Evolutionary conservation across 1,140 invertebrate genomes (phyloP).

Genomic region (Drosophila subobscura): DNA sequence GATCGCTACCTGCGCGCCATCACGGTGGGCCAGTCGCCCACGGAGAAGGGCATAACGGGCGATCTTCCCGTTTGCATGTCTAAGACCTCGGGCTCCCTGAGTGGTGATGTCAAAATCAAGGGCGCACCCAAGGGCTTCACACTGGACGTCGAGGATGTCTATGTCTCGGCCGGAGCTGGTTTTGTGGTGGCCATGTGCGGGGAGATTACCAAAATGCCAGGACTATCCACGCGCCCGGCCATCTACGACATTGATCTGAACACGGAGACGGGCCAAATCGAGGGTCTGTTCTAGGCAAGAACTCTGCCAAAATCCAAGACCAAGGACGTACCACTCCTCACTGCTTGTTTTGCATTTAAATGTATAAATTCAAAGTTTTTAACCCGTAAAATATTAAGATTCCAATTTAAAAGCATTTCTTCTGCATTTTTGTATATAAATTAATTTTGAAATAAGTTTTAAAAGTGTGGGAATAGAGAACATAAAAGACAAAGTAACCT

Average conservation of each 20-base stretch:
- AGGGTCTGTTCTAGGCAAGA: constrained; percentile 87
- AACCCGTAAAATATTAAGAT: neutral
- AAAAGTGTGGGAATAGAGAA: neutral
- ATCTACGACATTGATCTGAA: constrained; percentile 99
- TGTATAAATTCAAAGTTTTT: neutral
- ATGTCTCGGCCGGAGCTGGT: constrained; percentile 96
- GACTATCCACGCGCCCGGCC: constrained; percentile 95
- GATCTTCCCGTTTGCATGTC: constrained; percentile 99
- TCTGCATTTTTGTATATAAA: constrained; percentile 3
- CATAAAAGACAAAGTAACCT: constrained; percentile 2
- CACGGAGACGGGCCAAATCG: constrained; percentile 93
- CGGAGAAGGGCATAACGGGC: constrained; percentile 94
- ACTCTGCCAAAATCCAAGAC: neutral
- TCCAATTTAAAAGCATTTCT: no score
- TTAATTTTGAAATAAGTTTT: constrained; percentile 4
- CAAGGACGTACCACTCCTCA: no score
- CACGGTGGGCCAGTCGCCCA: constrained; percentile 96
- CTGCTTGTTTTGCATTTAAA: no score
- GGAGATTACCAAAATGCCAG: constrained; percentile 97
- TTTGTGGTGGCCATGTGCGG: constrained; percentile 97
- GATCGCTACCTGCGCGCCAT: constrained; percentile 98
- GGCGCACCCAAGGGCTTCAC: constrained; percentile 96
- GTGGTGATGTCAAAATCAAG: constrained; percentile 94
- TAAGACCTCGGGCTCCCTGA: constrained; percentile 97
- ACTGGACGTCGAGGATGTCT: constrained; percentile 92